Base-by-base conservation (phyloP, 2,888 invertebrate genomes). In the Eretmocerus hayati region DNA sequence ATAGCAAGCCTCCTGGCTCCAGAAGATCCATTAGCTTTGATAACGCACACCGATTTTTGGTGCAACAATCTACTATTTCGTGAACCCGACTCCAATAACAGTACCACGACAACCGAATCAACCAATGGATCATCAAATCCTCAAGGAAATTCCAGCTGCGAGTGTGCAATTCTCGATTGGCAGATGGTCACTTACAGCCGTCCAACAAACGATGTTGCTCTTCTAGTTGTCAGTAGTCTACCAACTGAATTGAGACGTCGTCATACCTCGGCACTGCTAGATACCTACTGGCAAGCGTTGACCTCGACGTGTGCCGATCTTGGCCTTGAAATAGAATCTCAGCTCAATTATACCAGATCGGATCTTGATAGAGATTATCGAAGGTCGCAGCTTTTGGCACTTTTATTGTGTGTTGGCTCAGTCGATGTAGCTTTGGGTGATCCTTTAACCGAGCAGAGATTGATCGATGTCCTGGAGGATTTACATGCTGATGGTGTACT, bases 11-110 rank as follows among this genome's bases (percentile, higher is more conserved):
- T 87, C 6, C 71, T 87, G 23, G 78, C 81, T 38, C 86, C 87
- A 0, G 78, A 81, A 41, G 86, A 84, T 61, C 87, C 87, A 0
- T 70, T 83, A 61, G 84, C 87, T 1, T 75, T 87, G 5, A 81
- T 88, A 51, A 87, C 86, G 1, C 88, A 88, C 67, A 87, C 87
- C 1, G 88, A 88, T 65, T 88, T 88, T 69, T 88, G 88, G 88
- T 85, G 85, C 65, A 87, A 87, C 59, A 87, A 87, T 71, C 75
- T 87, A 15, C 74, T 87, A 52, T 86, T 88, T 62, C 74, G 77
- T 47, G 66, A 65, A 15, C 58, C 50, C 58, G 70, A 49, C 44
- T n/a, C n/a, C n/a, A n/a, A n/a, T n/a, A n/a, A n/a, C n/a, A n/a
- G n/a, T n/a, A n/a, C n/a, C n/a, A n/a, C n/a, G n/a, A n/a, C n/a